Evolutionary conservation across 1,140 invertebrate genomes (phyloP).

Genomic region (Heliconius congener): DNA sequence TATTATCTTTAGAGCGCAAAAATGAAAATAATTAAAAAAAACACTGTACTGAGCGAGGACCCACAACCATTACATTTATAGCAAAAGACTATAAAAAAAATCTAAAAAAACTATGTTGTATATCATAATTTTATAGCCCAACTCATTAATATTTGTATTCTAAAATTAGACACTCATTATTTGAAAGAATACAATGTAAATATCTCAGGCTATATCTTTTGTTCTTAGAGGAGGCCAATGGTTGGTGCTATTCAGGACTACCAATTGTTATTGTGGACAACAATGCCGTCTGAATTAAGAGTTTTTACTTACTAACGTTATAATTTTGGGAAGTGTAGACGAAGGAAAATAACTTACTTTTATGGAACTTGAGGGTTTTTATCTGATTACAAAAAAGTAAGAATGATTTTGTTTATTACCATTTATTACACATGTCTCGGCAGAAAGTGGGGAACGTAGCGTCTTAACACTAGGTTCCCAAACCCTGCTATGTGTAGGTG

Average conservation of each 20-base stretch:
- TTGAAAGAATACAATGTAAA: slow-evolving; percentile 4
- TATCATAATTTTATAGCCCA: background rate
- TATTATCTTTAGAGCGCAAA: too few relatives aligned
- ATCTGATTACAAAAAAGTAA: background rate
- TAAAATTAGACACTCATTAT: slow-evolving; percentile 1
- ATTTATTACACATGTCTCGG: too few relatives aligned
- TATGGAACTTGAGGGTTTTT: background rate
- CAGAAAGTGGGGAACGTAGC: too few relatives aligned
- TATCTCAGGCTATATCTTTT: slow-evolving; percentile 12
- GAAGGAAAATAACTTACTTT: background rate
- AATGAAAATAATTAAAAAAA: too few relatives aligned
- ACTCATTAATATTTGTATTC: background rate
- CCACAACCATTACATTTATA: too few relatives aligned
- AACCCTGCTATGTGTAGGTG: too few relatives aligned
- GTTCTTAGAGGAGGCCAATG: slow-evolving; percentile 9
- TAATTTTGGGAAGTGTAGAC: background rate
- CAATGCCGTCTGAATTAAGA: slow-evolving; percentile 8
- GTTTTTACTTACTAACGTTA: slow-evolving; percentile 8
- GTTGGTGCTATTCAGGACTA: background rate
- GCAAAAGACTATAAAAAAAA: too few relatives aligned
- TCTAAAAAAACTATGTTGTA: background rate
- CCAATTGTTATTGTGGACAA: slow-evolving; percentile 9
- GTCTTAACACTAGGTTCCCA: too few relatives aligned
- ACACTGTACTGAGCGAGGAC: too few relatives aligned
- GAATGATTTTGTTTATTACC: background rate